A percentile compares a stretch with the other conserved stretches of the same genome.
Conservation (phyloP, 2,797 vertebrate species). For the Loris lydekkerianus region DNA sequence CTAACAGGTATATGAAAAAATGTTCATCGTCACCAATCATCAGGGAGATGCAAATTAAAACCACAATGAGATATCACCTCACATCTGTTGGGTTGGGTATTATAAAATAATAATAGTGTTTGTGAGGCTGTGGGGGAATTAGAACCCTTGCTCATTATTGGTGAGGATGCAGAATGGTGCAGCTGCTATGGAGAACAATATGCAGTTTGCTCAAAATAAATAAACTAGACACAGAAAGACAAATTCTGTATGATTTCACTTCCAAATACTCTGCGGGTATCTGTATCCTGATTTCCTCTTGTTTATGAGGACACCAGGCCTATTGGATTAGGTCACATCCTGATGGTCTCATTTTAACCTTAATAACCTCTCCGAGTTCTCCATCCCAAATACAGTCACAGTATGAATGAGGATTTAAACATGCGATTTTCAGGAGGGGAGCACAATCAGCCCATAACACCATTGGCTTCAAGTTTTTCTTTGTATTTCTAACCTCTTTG, state of each 20-base stretch:
- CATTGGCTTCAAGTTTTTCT: background rate
- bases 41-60: background rate
- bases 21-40: background rate
- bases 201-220: background rate
- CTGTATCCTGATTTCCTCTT: background rate
- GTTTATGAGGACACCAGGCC: too few species aligned
- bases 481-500: background rate
- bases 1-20: background rate
- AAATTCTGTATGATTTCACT: background rate
- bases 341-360: background rate
- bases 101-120: background rate
- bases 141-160: background rate
- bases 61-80: background rate
- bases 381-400: background rate
- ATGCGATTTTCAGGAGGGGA: background rate
- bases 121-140: background rate
- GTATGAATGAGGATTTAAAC: background rate
- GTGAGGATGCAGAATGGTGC: background rate
- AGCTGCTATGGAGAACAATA: background rate
- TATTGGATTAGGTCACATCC: background rate
- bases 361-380: background rate
- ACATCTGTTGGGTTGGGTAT: background rate
- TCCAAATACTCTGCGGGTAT: background rate
- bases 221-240: background rate
- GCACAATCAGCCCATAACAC: background rate